These are phyloP conservation scores for Ailurus styani DNA, from an alignment of 2,113 vertebrate genomes.

Conservation along the genomic window DNA sequence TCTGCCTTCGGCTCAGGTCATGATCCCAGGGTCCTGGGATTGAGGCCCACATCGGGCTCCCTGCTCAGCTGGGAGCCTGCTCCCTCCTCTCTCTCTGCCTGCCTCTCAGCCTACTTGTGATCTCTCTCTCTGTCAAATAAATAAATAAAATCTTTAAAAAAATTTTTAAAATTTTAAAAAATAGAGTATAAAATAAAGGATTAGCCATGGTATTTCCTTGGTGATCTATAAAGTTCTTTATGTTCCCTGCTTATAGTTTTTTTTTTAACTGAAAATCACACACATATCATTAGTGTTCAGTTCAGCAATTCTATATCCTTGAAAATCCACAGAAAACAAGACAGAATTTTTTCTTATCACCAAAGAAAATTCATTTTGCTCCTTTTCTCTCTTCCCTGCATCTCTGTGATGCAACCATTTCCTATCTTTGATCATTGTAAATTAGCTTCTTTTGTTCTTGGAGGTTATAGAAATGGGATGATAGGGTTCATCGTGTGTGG, in stretches of 20 bases:
- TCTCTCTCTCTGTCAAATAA: no score
- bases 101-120: no score
- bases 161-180: no score
- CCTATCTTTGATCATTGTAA: background rate
- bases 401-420: background rate
- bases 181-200: no score
- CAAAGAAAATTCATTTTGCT: background rate
- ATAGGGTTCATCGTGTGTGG: background rate
- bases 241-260: background rate
- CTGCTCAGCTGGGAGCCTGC: no score
- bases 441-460: background rate
- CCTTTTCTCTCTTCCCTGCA: background rate
- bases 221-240: background rate
- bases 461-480: background rate
- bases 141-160: no score
- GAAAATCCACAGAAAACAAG: background rate
- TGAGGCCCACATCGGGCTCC: no score
- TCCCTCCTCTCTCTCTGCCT: no score
- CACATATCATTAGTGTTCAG: background rate
- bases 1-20: no score
- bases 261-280: background rate
- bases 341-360: background rate
- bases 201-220: background rate
- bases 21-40: no score
- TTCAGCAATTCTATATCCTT: background rate